A percentile compares a stretch with the other conserved stretches of the same genome.
Conservation (phyloP, 2,113 vertebrate species). For the Leptobrachium leishanense region DNA sequence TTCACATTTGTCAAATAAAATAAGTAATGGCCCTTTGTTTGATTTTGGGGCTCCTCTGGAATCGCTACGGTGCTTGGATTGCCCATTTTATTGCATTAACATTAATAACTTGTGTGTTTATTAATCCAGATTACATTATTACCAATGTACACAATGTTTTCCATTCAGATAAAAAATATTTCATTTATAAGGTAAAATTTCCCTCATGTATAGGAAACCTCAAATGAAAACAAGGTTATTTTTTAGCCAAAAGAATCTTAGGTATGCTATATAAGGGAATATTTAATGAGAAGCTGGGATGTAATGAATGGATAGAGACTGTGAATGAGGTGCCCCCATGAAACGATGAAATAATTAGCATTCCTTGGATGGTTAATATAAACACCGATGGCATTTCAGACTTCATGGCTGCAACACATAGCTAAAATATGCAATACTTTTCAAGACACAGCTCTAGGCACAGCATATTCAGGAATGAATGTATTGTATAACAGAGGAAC, state of each 20-base stretch:
- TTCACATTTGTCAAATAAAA: no score
- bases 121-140: no score
- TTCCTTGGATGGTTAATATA: slow-evolving; percentile 40
- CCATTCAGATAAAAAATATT: slow-evolving; percentile 1
- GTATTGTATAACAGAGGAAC: no score
- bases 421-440: slow-evolving; percentile 13
- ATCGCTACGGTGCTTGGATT: no score
- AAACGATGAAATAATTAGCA: slow-evolving; percentile 20
- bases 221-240: slow-evolving; percentile 18
- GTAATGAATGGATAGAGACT: slow-evolving; percentile 32
- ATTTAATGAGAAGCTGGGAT: slow-evolving; percentile 31
- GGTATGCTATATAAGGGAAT: slow-evolving; percentile 38
- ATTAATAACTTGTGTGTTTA: no score
- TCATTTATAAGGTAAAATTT: slow-evolving; percentile 2
- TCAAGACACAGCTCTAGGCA: no score
- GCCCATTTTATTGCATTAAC: no score
- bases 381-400: slow-evolving; percentile 42
- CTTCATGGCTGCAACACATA: slow-evolving; percentile 9
- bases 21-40: no score
- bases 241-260: slow-evolving; percentile 37
- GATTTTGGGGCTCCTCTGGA: no score
- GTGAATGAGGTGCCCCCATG: slow-evolving; percentile 29
- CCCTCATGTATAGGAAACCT: slow-evolving; percentile 1
- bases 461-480: no score
- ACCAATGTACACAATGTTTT: not conserved